Conservation (phyloP, 2,113 vertebrate genomes). For the zebrafish (Danio rerio) region GRCz12tu NC_133190.1:28976001-28976500, state of each 20-base stretch:
- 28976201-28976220: conserved; percentile 4
- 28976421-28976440: conserved; percentile 90
- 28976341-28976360: not conserved
- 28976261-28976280: conserved; percentile 10
- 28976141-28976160: conserved; percentile 5
- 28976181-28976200: conserved; percentile 13
- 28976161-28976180: conserved; percentile 22
- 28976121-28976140: conserved; percentile 24
- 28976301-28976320: conserved; percentile 29
- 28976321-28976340: not conserved
- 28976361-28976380: not conserved
- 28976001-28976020: conserved; percentile 64
- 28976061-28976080: conserved; percentile 56
- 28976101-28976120: conserved; percentile 44
- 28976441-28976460: conserved; percentile 90
- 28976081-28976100: conserved; percentile 44
- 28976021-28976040: conserved; percentile 64
- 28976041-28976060: conserved; percentile 56
- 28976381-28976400: conserved; percentile 57
- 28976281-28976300: conserved; percentile 38
- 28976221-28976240: not conserved
- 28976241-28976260: not conserved
- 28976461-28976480: conserved; percentile 90
- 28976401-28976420: conserved; percentile 85
- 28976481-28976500: conserved; percentile 93